Base-by-base conservation (phyloP, 2,888 invertebrate species). In the Aphidoletes aphidimyza region DNA sequence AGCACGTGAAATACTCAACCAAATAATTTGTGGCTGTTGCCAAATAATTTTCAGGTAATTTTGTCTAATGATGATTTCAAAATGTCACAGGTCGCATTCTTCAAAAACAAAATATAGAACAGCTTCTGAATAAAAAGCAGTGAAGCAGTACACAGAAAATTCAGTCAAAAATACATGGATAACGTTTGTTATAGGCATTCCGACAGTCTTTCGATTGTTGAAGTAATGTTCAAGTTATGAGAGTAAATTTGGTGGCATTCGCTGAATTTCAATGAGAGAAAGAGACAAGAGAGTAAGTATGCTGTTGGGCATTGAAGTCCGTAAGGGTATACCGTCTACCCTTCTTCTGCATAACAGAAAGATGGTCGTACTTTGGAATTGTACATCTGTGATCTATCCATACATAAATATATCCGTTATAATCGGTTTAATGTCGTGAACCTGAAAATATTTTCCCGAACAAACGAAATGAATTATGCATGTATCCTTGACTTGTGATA, bases 401-500 rank as follows among this genome's bases (percentile, higher is more conserved):
- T 54, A n/a, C n/a, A 54, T 54, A 54, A 54, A 54, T 54, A 54
- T 9, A 54, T 26, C 26, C 54, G 54, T 54, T 54, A 54, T n/a
- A n/a, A n/a, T n/a, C n/a, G n/a, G n/a, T 54, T 47, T 47, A 17
- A 47, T 54, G 54, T 54, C 54, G 26, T 54, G 22, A 54, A 54
- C 54, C 26, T 11, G 26, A 54, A 8, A 30, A 69, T n/a, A 30
- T 69, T 69, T 69, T 26, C 30, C 34, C 14, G 34, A 69, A 14
- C 30, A 69, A 69, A 69, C 69, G 14, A 69, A 30, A 69, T 69
- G 69, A 69, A 69, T 69, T 69, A 69, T 69, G 69, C 2, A 69
- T 69, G 69, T 69, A 14, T 30, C 14, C 30, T 30, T 69, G 30
- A 30, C 30, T 69, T 11, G 14, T 69, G 69, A 69, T 69, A 69